These are phyloP conservation scores for Stenchaetothrips biformis DNA, from an alignment of 2,888 invertebrate species.

Conservation along the genomic window DNA sequence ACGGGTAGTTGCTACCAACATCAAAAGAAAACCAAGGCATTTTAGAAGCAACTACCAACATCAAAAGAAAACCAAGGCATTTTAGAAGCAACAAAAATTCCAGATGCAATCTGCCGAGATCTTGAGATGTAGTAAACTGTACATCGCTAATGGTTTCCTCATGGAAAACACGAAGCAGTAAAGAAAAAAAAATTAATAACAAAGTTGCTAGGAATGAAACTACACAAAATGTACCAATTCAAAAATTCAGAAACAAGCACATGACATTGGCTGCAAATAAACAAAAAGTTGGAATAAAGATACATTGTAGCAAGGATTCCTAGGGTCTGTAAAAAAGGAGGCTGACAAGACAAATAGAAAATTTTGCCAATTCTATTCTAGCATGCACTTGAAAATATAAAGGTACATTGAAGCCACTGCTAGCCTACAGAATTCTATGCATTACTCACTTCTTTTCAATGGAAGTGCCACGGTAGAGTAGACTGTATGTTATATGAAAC, in stretches of 20 bases:
- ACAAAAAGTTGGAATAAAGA: not conserved
- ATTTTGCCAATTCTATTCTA: conserved; percentile 13
- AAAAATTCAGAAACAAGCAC: not conserved
- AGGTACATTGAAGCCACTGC: too few relatives aligned
- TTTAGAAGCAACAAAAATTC: not conserved
- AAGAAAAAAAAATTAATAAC: not conserved
- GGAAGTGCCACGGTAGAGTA: too few relatives aligned
- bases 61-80: not conserved
- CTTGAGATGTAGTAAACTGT: not conserved
- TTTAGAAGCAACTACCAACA: not conserved
- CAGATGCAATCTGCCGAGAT: not conserved
- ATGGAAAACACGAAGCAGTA: not conserved
- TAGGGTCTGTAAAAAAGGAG: conserved; percentile 24
- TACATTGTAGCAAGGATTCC: conserved; percentile 30
- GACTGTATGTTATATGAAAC: too few relatives aligned
- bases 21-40: not conserved
- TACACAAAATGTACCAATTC: not conserved
- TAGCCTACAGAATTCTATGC: too few relatives aligned
- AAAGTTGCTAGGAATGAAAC: not conserved
- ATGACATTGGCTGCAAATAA: not conserved
- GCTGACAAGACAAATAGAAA: conserved; percentile 26
- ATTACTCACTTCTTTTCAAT: too few relatives aligned
- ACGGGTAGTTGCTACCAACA: not conserved
- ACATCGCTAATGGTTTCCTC: not conserved
- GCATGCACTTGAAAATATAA: too few relatives aligned